Percentiles rank a stretch among this genome's conserved stretches.
Evolutionary conservation across 2,797 vertebrate species (phyloP).

Genomic region (Tadarida brasiliensis): DNA sequence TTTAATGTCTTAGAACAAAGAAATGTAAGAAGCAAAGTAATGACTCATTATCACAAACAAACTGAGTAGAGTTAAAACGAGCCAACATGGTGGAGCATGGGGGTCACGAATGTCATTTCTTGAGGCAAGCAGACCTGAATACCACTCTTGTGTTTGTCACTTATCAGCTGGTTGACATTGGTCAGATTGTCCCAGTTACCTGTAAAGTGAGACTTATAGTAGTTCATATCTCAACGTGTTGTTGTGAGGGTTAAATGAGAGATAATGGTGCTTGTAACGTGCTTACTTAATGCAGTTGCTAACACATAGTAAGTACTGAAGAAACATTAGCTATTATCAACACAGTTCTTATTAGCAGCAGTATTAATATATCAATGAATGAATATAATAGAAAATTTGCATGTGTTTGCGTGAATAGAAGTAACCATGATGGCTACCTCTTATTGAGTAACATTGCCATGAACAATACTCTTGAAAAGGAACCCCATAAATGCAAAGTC

Average conservation of each 20-base stretch:
- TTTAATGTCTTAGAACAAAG: slow-evolving; percentile 53
- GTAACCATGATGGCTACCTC: not conserved
- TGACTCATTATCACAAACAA: slow-evolving; percentile 42
- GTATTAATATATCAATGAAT: not conserved
- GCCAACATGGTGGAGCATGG: not conserved
- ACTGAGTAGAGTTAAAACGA: slow-evolving; percentile 19
- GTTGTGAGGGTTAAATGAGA: not conserved
- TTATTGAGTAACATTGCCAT: not conserved
- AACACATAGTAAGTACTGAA: not conserved
- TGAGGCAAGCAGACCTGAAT: not conserved
- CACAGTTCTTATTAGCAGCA: not conserved
- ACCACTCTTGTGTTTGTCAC: not conserved
- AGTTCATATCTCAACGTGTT: not conserved
- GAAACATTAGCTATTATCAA: not conserved
- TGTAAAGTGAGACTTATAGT: not conserved
- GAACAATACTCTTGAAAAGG: not conserved
- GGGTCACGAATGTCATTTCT: not conserved
- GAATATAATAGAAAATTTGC: not conserved
- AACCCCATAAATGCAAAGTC: not conserved
- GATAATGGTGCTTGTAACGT: not conserved
- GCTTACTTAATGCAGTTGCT: not conserved
- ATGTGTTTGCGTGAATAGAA: not conserved
- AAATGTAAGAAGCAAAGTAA: not conserved
- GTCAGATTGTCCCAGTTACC: not conserved
- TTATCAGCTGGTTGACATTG: slow-evolving; percentile 3